These are phyloP conservation scores for Macrosteles quadrilineatus DNA, from an alignment of 1,140 invertebrate species.

Conservation along the genomic window DNA sequence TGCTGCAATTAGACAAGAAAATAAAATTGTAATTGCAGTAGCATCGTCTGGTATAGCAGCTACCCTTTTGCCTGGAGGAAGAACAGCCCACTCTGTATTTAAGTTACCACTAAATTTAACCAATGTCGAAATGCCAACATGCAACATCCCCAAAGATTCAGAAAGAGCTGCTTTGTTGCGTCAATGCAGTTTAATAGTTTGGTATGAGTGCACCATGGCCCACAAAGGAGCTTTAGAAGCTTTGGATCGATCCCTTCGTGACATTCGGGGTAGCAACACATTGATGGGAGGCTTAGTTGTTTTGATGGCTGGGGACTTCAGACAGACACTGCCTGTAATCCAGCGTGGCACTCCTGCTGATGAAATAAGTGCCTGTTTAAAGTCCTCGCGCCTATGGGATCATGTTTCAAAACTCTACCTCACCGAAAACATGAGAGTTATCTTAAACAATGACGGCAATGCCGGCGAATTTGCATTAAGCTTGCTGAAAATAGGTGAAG, in stretches of 20 bases:
- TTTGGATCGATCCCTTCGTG: slow-evolving; percentile 45
- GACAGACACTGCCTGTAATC: slow-evolving; percentile 47
- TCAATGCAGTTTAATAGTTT: slow-evolving; percentile 46
- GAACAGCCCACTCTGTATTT: slow-evolving; percentile 56
- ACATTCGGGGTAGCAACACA: slow-evolving; percentile 42
- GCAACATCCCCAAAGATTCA: slow-evolving; percentile 46
- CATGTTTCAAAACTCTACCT: slow-evolving; percentile 46
- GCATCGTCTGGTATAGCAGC: slow-evolving; percentile 17
- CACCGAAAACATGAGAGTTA: slow-evolving; percentile 47
- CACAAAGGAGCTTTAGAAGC: slow-evolving; percentile 45
- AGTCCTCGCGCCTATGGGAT: slow-evolving; percentile 49
- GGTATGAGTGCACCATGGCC: slow-evolving; percentile 51
- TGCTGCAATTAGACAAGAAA: neutral
- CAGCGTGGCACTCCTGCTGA: slow-evolving; percentile 49
- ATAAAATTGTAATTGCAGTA: neutral
- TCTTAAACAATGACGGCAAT: slow-evolving; percentile 42
- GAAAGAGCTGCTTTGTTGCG: slow-evolving; percentile 42
- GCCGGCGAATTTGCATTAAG: no score
- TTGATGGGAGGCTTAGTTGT: slow-evolving; percentile 45
- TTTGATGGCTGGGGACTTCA: slow-evolving; percentile 46
- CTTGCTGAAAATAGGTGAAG: no score
- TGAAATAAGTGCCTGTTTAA: slow-evolving; percentile 52
- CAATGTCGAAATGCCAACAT: slow-evolving; percentile 42
- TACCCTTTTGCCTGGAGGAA: slow-evolving; percentile 49
- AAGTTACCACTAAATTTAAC: slow-evolving; percentile 51